Evolutionary conservation across 1,140 invertebrate genomes (phyloP).

Genomic region (Conus betulinus): DNA sequence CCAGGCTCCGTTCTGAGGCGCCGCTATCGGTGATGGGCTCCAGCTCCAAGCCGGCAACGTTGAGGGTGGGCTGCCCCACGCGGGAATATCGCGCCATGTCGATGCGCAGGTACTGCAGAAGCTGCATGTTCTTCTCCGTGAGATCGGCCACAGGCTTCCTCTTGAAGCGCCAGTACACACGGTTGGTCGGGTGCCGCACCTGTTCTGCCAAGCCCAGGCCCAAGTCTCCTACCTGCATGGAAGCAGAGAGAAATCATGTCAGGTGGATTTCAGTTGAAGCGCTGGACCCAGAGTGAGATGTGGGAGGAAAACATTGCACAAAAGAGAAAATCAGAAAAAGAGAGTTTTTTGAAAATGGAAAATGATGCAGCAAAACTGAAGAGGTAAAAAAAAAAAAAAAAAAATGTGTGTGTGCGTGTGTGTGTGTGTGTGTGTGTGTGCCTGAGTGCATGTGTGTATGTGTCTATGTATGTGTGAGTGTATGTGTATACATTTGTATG

Average conservation of each 20-base stretch:
- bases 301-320: too few relatives aligned
- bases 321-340: too few relatives aligned
- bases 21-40: background rate
- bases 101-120: slow-evolving; percentile 52
- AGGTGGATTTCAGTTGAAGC: too few relatives aligned
- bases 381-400: too few relatives aligned
- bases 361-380: too few relatives aligned
- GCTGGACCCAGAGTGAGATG: too few relatives aligned
- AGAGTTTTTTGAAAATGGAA: too few relatives aligned
- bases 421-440: too few relatives aligned
- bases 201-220: slow-evolving; percentile 51
- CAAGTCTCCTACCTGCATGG: slow-evolving; percentile 50
- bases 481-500: too few relatives aligned
- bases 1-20: background rate
- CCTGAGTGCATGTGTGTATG: too few relatives aligned
- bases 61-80: slow-evolving; percentile 38
- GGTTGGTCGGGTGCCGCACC: slow-evolving; percentile 56
- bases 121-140: slow-evolving; percentile 46
- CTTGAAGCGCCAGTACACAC: slow-evolving; percentile 57
- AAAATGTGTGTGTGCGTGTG: too few relatives aligned
- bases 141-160: slow-evolving; percentile 47
- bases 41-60: background rate
- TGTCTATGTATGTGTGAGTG: too few relatives aligned
- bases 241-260: background rate
- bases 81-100: slow-evolving; percentile 53